Evolutionary conservation across 1,140 invertebrate species (phyloP), one percentile per base, ranked within the genome.

Genomic region (Philopotamus ludificatus): DNA sequence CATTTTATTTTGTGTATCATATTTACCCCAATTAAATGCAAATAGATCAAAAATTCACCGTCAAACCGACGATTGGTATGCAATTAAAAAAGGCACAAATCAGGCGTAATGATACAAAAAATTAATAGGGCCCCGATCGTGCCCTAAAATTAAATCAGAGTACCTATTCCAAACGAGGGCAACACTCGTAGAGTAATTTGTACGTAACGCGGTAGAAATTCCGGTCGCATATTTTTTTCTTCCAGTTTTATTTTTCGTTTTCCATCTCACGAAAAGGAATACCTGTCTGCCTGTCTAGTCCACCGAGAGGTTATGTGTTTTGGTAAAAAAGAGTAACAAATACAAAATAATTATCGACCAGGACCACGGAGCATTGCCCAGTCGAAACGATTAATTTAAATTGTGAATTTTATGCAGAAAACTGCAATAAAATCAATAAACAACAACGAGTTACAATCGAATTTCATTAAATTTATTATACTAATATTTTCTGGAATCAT

Each of bases 141-240:
- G 10, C 44, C 44, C 44, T 47, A 47, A 12, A 47, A 47, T 47
- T 47, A n/a, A n/a, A 47, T 47, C 44, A 20, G 34, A n/a, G 18
- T 20, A 12, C 44, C 44, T 47, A 47, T 47, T 47, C 15, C 44
- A 20, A n/a, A 47, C 44, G 18, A 47, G 4, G 18, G 44, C 44
- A 20, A 47, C 10, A 47, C 44, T 47, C 44, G 44, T 47, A 16
- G 18, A 47, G 28, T 60, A 60, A 60, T 60, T 60, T 60, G 57
- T 60, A 60, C 57, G 57, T 60, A 60, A 60, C 57, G 57, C 57
- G 44, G 57, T 60, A 60, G 57, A 60, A 44, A 60, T 60, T 47
- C 57, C 57, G 22, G 57, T 44, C 57, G 42, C 4, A 20, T 47
- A 9, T 47, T 60, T 58, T 54, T 60, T 60, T 34, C 26, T 18